Conservation (phyloP, 2,797 vertebrate species). For the Pitangus sulphuratus region DNA sequence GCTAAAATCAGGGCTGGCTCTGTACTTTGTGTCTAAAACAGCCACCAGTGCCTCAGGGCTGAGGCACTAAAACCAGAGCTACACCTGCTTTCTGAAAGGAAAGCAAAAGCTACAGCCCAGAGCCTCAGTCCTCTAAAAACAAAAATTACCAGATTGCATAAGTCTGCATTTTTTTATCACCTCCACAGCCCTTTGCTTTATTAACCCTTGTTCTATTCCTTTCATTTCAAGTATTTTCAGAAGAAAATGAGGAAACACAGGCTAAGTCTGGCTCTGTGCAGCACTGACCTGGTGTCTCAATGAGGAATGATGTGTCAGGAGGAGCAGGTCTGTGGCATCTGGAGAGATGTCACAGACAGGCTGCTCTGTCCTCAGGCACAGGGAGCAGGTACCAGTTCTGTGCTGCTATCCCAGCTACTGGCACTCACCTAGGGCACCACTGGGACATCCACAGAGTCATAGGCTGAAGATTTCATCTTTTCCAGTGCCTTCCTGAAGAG, state of each 20-base stretch:
- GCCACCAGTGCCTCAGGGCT: not conserved
- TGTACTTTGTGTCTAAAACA: not conserved
- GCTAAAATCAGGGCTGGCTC: not conserved
- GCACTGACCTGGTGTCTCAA: not conserved
- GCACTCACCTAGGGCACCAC: constrained; percentile 57
- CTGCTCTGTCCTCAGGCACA: not conserved
- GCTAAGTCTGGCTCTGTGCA: not conserved
- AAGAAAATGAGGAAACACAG: not conserved
- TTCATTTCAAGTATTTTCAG: not conserved
- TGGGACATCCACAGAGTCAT: constrained; percentile 27
- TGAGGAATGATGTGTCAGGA: fast-evolving
- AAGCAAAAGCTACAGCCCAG: not conserved
- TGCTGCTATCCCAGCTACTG: not conserved
- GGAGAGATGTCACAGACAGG: not conserved
- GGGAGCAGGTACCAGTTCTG: not conserved
- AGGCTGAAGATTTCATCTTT: constrained; percentile 45
- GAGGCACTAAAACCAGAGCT: not conserved
- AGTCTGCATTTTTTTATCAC: not conserved
- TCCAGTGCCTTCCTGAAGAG: constrained; percentile 29
- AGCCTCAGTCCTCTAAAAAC: not conserved
- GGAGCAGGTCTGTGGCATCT: not conserved
- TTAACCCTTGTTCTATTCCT: not conserved
- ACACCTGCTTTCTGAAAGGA: not conserved
- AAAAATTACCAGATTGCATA: not conserved
- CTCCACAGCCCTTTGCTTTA: not conserved